phyloP scores from a whole-genome alignment of 2,113 vertebrate species.

The Heliornis fulica region DNA sequence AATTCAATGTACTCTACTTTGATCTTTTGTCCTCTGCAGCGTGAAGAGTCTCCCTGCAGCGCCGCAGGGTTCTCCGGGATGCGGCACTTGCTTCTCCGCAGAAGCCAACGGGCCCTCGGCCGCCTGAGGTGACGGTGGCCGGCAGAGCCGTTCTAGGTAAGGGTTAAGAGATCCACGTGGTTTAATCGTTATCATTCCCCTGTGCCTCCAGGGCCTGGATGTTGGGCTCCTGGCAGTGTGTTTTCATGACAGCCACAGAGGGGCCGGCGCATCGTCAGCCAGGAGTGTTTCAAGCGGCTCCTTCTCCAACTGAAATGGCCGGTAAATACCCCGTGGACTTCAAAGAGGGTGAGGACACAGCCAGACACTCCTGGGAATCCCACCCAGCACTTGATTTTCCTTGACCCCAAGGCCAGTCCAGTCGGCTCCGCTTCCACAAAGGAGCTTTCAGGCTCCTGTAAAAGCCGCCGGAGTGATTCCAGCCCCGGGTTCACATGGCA shows the following conservation, averaged over 20 bases:
- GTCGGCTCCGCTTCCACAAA: conserved; percentile 18
- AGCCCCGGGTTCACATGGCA: conserved; percentile 35
- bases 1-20: background rate
- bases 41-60: background rate
- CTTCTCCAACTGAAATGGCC: background rate
- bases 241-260: conserved; percentile 5
- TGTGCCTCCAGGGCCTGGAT: background rate
- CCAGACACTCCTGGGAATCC: conserved; percentile 21
- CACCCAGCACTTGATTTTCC: conserved; percentile 19
- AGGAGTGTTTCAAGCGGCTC: background rate
- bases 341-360: conserved; percentile 20
- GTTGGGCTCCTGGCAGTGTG: background rate
- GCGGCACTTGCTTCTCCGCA: background rate
- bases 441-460: conserved; percentile 33
- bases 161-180: background rate
- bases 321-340: conserved; percentile 35
- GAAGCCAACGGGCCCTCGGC: background rate
- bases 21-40: background rate
- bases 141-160: background rate
- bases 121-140: background rate
- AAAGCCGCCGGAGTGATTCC: background rate
- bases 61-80: background rate
- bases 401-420: conserved; percentile 19
- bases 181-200: background rate
- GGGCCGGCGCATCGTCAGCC: background rate